A percentile compares a stretch with the other conserved stretches of the same genome.
phyloP scores from a whole-genome alignment of 2,888 invertebrate species.

The Lithophane semibrunnea region DNA sequence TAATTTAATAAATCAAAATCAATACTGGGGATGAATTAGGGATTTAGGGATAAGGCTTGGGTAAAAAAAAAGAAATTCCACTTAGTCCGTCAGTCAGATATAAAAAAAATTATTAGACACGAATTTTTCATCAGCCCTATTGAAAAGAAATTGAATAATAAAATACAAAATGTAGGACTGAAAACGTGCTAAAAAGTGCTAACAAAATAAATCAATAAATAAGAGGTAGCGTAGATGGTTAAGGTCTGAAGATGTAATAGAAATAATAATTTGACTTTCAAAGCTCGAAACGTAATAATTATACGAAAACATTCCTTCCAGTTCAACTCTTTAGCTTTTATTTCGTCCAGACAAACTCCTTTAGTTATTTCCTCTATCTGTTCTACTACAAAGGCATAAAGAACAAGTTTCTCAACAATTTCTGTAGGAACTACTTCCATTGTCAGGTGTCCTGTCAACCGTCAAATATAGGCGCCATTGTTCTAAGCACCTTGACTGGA shows the following conservation, averaged over 20 bases:
- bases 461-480: constrained; percentile 61
- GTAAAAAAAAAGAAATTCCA: too few relatives aligned
- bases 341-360: background rate
- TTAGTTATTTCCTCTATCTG: background rate
- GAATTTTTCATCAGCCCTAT: too few relatives aligned
- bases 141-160: too few relatives aligned
- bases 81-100: too few relatives aligned
- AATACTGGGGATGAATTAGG: too few relatives aligned
- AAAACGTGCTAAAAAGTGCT: background rate
- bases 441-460: constrained; percentile 61
- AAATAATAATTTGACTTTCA: background rate
- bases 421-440: constrained; percentile 38
- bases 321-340: background rate
- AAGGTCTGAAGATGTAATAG: background rate
- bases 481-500: constrained; percentile 41
- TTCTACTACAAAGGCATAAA: constrained; percentile 13
- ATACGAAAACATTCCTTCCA: background rate
- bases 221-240: background rate
- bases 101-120: too few relatives aligned
- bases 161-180: background rate
- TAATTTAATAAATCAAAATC: background rate
- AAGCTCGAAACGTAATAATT: background rate
- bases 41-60: too few relatives aligned
- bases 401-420: constrained; percentile 28
- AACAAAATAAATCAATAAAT: background rate